phyloP scores from a whole-genome alignment of 2,113 vertebrate species.

The Paedocypris sp. region DNA sequence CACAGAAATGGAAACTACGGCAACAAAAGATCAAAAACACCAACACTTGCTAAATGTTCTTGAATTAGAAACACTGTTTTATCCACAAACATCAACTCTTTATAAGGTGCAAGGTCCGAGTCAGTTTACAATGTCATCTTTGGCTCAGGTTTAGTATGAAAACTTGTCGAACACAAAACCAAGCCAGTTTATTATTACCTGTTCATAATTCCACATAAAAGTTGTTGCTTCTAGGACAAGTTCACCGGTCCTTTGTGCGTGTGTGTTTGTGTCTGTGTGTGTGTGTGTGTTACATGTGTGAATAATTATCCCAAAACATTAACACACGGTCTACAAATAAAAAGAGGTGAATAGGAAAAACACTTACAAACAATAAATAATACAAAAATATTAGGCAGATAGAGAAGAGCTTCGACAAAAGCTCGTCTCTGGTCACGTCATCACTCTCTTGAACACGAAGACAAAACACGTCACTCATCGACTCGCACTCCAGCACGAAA shows the following conservation, averaged over 20 bases:
- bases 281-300: not conserved
- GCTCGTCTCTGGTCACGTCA: conserved; percentile 43
- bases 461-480: conserved; percentile 30
- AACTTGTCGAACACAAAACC: not conserved
- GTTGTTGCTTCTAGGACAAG: not conserved
- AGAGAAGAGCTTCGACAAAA: conserved; percentile 10
- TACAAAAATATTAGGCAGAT: conserved; percentile 28
- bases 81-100: conserved; percentile 7
- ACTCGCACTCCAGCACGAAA: conserved; percentile 27
- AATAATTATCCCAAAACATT: not conserved
- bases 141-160: conserved; percentile 20
- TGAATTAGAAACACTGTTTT: conserved; percentile 12
- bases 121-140: conserved; percentile 15
- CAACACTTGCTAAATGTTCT: conserved; percentile 9
- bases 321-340: conserved; percentile 7
- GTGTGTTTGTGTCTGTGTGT: not conserved
- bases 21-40: conserved; percentile 4
- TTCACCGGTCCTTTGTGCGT: not conserved
- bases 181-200: not conserved
- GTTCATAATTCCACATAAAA: not conserved
- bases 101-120: not conserved
- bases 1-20: conserved; percentile 20
- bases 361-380: conserved; percentile 10
- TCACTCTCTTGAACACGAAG: conserved; percentile 35
- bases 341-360: conserved; percentile 16